Conservation (phyloP, 1,140 invertebrate genomes). For the Zaprionus nigranus region DNA sequence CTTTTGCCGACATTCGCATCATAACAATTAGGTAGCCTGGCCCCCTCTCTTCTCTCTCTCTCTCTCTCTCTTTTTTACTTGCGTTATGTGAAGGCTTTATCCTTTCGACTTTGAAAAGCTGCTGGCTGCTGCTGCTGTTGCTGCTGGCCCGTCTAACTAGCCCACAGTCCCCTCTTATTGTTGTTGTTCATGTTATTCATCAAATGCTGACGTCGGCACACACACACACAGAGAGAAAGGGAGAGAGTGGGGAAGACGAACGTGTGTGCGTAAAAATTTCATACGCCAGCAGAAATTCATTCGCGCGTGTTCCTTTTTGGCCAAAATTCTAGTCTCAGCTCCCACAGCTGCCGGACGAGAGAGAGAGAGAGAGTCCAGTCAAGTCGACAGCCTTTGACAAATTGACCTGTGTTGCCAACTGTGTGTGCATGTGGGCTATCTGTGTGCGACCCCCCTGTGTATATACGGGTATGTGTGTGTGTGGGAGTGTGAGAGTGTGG, state of each 20-base stretch:
- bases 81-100: slow-evolving; percentile 20
- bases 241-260: slow-evolving; percentile 7
- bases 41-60: neutral
- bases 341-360: neutral
- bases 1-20: slow-evolving; percentile 42
- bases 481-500: slow-evolving; percentile 9
- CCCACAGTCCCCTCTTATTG: slow-evolving; percentile 3
- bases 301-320: slow-evolving; percentile 56
- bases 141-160: slow-evolving; percentile 33
- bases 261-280: slow-evolving; percentile 65
- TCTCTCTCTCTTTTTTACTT: neutral
- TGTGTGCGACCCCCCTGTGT: neutral
- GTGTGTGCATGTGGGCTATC: slow-evolving; percentile 1
- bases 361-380: too few species aligned
- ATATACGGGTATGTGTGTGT: neutral
- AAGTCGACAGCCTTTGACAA: slow-evolving; percentile 51
- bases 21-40: slow-evolving; percentile 49
- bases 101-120: slow-evolving; percentile 42
- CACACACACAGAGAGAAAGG: slow-evolving; percentile 17
- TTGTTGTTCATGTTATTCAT: slow-evolving; percentile 46
- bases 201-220: slow-evolving; percentile 64
- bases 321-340: slow-evolving; percentile 6
- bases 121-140: slow-evolving; percentile 42
- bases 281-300: slow-evolving; percentile 75
- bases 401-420: slow-evolving; percentile 34